Percentiles rank a stretch among this genome's conserved stretches.
Evolutionary conservation across 92 coral and sea anemone species (phyloP).

Genomic region (Epizoanthus fatuus): DNA sequence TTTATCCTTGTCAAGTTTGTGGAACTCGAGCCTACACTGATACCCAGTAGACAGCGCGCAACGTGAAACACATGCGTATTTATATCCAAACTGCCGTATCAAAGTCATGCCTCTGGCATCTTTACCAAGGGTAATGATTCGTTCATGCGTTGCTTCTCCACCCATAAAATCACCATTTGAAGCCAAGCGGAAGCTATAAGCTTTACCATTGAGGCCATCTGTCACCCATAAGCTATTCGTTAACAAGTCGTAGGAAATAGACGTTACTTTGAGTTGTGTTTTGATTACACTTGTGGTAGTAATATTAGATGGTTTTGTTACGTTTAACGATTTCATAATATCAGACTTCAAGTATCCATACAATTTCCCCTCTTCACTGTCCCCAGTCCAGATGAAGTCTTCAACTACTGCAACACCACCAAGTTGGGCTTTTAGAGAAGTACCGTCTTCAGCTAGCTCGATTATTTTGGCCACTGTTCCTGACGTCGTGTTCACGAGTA

Average conservation of each 20-base stretch:
- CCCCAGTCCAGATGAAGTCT: slow-evolving; percentile 86
- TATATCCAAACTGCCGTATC: slow-evolving; percentile 86
- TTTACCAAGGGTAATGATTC: slow-evolving; percentile 74
- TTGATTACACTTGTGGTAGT: slow-evolving; percentile 58
- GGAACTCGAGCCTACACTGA: slow-evolving; percentile 97
- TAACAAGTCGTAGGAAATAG: slow-evolving; percentile 87
- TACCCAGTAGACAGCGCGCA: slow-evolving; percentile 89
- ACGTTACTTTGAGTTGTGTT: slow-evolving; percentile 78
- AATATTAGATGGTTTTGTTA: slow-evolving; percentile 74
- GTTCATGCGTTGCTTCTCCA: slow-evolving; percentile 62
- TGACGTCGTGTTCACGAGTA: slow-evolving; percentile 73
- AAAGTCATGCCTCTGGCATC: slow-evolving; percentile 93
- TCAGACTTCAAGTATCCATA: slow-evolving; percentile 71
- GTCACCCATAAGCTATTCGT: slow-evolving; percentile 89
- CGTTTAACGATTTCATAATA: slow-evolving; percentile 68
- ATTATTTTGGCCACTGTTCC: slow-evolving; percentile 80
- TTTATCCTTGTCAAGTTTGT: slow-evolving; percentile 65
- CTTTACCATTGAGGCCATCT: slow-evolving; percentile 75
- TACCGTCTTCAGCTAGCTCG: slow-evolving; percentile 74
- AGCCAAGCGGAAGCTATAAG: slow-evolving; percentile 82
- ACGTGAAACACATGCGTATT: slow-evolving; percentile 89
- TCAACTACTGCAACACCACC: slow-evolving; percentile 91
- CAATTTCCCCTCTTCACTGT: slow-evolving; percentile 68
- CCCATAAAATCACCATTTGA: slow-evolving; percentile 80
- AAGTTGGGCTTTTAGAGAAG: slow-evolving; percentile 73